Percentiles rank a stretch among this genome's conserved stretches.
Conservation (phyloP, 35 echinoderm and acorn worm species). For the Amphiura filiformis region DNA sequence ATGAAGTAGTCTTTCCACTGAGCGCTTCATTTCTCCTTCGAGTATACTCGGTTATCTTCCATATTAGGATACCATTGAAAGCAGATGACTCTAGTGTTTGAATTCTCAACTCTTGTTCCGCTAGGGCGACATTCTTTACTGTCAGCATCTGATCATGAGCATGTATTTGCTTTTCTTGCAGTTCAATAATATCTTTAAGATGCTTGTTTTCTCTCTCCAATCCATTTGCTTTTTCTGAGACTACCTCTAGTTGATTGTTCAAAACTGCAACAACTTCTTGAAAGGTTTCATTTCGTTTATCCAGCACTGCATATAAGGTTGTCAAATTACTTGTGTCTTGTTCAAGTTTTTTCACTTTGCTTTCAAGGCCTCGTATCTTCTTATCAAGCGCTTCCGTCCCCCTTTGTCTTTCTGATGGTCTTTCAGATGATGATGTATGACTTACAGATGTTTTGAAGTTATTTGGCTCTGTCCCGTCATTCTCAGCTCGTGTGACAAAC, state of each 20-base stretch:
- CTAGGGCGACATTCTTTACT: too few relatives aligned
- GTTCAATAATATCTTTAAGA: conserved; percentile 23
- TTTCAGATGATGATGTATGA: too few relatives aligned
- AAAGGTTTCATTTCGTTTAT: neutral
- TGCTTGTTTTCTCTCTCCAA: conserved; percentile 21
- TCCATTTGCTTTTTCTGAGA: neutral
- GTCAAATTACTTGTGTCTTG: neutral
- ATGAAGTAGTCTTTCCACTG: conserved; percentile 24
- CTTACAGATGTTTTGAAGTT: neutral
- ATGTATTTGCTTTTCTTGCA: too few relatives aligned
- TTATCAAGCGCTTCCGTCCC: neutral
- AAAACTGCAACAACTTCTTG: too few relatives aligned
- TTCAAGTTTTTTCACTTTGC: neutral
- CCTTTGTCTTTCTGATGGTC: too few relatives aligned
- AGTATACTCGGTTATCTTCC: too few relatives aligned
- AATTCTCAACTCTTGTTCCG: too few relatives aligned
- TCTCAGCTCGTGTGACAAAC: neutral
- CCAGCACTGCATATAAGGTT: neutral
- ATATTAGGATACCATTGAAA: conserved; percentile 23
- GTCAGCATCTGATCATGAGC: too few relatives aligned
- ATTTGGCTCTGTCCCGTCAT: neutral
- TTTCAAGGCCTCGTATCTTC: neutral
- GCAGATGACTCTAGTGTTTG: conserved; percentile 14
- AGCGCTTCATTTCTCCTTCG: conserved; percentile 9
- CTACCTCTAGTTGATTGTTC: conserved; percentile 5